Evolutionary conservation across 2,888 invertebrate genomes (phyloP).

Genomic region (Andrena minutula): DNA sequence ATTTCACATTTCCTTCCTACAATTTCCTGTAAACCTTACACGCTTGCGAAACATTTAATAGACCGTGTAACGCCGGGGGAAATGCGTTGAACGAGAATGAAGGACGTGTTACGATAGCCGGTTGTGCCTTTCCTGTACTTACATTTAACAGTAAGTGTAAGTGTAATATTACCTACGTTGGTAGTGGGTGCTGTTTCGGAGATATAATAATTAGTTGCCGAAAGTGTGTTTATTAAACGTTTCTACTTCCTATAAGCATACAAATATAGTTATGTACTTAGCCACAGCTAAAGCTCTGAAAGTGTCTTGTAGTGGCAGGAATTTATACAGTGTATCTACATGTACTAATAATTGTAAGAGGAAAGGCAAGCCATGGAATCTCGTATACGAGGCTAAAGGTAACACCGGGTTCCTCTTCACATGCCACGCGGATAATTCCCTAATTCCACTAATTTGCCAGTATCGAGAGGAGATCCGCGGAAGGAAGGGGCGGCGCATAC

Average conservation of each 20-base stretch:
- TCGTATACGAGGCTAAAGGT: not conserved
- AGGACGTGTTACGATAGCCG: not conserved
- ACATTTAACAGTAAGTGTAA: no score
- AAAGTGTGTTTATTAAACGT: no score
- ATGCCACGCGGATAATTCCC: not conserved
- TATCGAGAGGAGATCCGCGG: not conserved
- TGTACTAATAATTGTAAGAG: not conserved
- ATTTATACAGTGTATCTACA: not conserved
- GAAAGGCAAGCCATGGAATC: not conserved
- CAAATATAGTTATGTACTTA: not conserved
- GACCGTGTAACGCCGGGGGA: not conserved
- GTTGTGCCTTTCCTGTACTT: not conserved
- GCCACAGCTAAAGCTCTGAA: not conserved
- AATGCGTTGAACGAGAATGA: conserved; percentile 2
- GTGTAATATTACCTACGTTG: no score
- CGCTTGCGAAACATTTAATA: not conserved
- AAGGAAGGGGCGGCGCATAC: not conserved
- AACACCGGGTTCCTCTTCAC: not conserved
- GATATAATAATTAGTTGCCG: not conserved
- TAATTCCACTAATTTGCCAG: not conserved
- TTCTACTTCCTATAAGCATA: no score
- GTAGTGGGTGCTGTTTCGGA: not conserved
- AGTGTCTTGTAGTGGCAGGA: not conserved
- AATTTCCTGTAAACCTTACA: no score
- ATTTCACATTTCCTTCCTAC: no score